Conservation (phyloP, 2,113 vertebrate genomes). For the Chaetops frenatus region DNA sequence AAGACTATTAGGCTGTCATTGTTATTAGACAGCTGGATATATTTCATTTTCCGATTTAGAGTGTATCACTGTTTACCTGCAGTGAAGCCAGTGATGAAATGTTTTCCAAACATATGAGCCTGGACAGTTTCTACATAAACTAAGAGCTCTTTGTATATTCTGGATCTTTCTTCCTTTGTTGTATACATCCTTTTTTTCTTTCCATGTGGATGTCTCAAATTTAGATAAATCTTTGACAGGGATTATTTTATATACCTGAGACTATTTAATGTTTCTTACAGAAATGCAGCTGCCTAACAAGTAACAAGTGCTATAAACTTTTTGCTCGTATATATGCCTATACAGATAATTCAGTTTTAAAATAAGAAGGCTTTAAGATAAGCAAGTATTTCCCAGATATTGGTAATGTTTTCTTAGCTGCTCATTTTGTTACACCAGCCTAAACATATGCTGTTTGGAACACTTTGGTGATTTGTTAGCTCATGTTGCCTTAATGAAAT, state of each 20-base stretch:
- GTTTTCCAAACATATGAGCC: neutral
- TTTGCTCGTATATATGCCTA: neutral
- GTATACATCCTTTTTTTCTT: neutral
- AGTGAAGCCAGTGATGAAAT: neutral
- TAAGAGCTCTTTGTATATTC: neutral
- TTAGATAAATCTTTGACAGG: neutral
- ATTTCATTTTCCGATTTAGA: neutral
- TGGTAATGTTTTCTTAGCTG: neutral
- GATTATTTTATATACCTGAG: neutral
- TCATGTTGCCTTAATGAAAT: neutral
- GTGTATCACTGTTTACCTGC: neutral
- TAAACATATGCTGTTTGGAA: neutral
- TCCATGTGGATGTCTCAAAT: neutral
- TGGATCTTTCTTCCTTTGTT: neutral
- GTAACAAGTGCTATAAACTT: neutral
- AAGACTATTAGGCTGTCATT: neutral
- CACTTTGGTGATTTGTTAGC: neutral
- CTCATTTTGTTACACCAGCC: neutral
- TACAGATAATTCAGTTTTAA: neutral
- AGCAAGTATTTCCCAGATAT: neutral
- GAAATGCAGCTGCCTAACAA: neutral
- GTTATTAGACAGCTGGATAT: neutral
- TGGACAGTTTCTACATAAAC: neutral
- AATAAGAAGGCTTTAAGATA: neutral
- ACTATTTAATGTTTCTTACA: neutral